Evolutionary conservation across 1,140 invertebrate genomes (phyloP), one percentile per base, ranked within the genome.

Genomic region (Drosophila mojavensis): DNA sequence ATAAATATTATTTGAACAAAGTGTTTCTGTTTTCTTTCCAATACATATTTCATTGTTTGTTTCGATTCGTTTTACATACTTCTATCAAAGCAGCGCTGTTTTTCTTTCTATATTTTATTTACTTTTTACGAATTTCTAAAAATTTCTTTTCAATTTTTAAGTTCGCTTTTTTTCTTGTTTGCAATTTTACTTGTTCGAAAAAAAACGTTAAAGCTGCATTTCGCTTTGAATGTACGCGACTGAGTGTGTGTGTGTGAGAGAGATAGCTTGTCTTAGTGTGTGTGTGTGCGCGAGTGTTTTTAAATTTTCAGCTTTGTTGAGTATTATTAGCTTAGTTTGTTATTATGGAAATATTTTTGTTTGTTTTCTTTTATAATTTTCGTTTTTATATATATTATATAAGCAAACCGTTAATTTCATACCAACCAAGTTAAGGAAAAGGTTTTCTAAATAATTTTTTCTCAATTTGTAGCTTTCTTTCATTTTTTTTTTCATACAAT

Each of bases 71-170:
- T 79, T 79, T 79, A 88, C 83, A 89, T 88, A 83, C 84, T 88
- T 89, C 68, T 86, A 86, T 68, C 83, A 88, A 86, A 88, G 83
- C 83, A 86, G 83, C 84, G 84, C 84, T 88, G 83, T 67, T 74
- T 68, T 73, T 41, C 28, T 30, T 30, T 30, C 28, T 30, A 30
- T 30, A 30, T 30, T 30, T 5, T 30, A 30, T 30, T 30, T 24
- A 68, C 73, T 65, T 26, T 80, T 76, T 58, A 63, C 41, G 61
- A 78, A 78, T 73, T 75, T 79, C 39, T 39, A 56, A 61, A 75
- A 58, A 63, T 39, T 69, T 70, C 55, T 67, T 20, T 56, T 43
- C 39, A 62, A 53, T 20, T 75, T 70, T 51, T 62, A 60, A 61
- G 55, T 24, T 24, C 20, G 20, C 20, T 24, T 24, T 24, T 24